phyloP scores from a whole-genome alignment of 2,113 vertebrate species.

The Campylomormyrus tamandua region DNA sequence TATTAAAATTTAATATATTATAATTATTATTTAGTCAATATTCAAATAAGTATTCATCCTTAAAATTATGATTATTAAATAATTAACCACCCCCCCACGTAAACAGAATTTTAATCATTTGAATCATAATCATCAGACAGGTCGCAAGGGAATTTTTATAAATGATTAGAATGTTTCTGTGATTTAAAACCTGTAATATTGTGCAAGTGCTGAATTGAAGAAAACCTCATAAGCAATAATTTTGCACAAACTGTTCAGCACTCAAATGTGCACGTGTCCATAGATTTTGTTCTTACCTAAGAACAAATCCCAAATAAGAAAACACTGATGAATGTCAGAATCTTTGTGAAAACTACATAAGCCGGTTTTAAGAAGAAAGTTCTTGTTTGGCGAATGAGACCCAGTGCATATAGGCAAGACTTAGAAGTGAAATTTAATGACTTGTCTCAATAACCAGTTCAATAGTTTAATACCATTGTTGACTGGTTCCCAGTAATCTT shows the following conservation, averaged over 20 bases:
- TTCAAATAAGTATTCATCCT: background rate
- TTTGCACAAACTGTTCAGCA: background rate
- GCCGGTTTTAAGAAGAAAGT: background rate
- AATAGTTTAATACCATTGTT: background rate
- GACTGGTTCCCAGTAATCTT: background rate
- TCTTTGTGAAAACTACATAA: background rate
- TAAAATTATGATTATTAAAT: background rate
- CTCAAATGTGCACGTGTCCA: background rate
- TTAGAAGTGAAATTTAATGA: background rate
- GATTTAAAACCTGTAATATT: background rate
- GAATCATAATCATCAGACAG: background rate
- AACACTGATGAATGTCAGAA: background rate
- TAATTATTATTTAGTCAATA: background rate
- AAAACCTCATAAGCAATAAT: background rate
- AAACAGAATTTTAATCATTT: background rate
- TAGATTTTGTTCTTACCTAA: background rate
- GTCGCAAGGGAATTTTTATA: background rate
- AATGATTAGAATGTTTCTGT: background rate
- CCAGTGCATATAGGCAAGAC: background rate
- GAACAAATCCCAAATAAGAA: background rate
- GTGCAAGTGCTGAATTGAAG: background rate
- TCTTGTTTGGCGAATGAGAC: background rate
- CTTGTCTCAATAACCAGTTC: background rate
- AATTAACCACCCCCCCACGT: background rate
- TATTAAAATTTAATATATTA: background rate